phyloP scores from a whole-genome alignment of 2,888 invertebrate genomes.

The Blera fallax region DNA sequence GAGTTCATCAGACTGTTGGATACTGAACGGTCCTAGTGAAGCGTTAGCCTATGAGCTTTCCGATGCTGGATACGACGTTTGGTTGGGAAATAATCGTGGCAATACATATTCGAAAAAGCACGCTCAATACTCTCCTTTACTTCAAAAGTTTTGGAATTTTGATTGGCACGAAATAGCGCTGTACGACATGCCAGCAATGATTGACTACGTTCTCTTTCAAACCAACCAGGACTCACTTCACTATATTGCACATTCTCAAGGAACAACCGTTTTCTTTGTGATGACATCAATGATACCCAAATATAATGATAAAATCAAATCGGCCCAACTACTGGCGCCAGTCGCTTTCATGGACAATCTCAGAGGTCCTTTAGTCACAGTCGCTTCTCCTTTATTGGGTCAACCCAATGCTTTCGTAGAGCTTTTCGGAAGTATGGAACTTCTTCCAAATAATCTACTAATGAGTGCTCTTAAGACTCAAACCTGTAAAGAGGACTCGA shows the following conservation, averaged over 20 bases:
- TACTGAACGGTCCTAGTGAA: constrained; percentile 86
- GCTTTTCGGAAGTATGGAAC: constrained; percentile 83
- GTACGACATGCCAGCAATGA: constrained; percentile 91
- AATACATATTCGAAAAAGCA: constrained; percentile 85
- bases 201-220: constrained; percentile 86
- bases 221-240: constrained; percentile 85
- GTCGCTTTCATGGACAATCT: constrained; percentile 84
- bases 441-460: constrained; percentile 83
- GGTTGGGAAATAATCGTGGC: constrained; percentile 92
- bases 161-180: constrained; percentile 88
- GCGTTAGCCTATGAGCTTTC: constrained; percentile 83
- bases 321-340: constrained; percentile 88
- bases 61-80: constrained; percentile 88
- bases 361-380: constrained; percentile 81
- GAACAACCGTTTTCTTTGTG: constrained; percentile 90
- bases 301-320: constrained; percentile 86
- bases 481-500: constrained; percentile 84
- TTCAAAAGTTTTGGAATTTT: constrained; percentile 85
- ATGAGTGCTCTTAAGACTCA: constrained; percentile 78
- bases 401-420: constrained; percentile 78
- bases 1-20: constrained; percentile 88
- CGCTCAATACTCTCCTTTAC: constrained; percentile 82
- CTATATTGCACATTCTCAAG: constrained; percentile 86
- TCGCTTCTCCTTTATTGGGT: constrained; percentile 81
- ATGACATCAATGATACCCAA: constrained; percentile 87